phyloP scores from a whole-genome alignment of 2,797 vertebrate species.

The Remorina albescens region DNA sequence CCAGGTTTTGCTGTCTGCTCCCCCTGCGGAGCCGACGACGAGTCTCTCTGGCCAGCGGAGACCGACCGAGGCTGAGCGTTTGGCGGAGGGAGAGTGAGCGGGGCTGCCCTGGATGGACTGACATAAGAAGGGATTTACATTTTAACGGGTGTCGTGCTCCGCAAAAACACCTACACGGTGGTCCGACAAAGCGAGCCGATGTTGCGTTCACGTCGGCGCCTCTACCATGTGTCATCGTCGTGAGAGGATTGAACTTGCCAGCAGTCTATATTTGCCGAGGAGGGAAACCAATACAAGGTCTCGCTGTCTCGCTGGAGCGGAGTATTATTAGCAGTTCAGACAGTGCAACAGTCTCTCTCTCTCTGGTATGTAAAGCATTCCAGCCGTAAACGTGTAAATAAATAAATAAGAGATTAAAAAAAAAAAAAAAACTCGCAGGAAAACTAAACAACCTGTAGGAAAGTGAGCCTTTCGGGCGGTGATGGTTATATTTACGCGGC shows the following conservation, averaged over 20 bases:
- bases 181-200: constrained; percentile 22
- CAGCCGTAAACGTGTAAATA: constrained; percentile 72
- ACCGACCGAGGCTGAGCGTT: constrained; percentile 77
- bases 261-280: constrained; percentile 78
- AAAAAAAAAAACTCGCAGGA: constrained; percentile 25
- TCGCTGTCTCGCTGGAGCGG: constrained; percentile 80
- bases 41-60: constrained; percentile 67
- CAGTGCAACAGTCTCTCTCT: constrained; percentile 83
- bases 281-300: constrained; percentile 82
- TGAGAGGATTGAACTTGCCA: constrained; percentile 68
- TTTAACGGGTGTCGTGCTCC: constrained; percentile 70
- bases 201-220: constrained; percentile 32
- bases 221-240: constrained; percentile 71
- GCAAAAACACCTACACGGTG: constrained; percentile 45
- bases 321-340: constrained; percentile 87
- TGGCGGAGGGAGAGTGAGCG: constrained; percentile 78
- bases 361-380: constrained; percentile 88
- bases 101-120: constrained; percentile 78
- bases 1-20: constrained; percentile 76
- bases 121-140: constrained; percentile 78
- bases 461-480: constrained; percentile 32
- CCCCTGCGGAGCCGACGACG: constrained; percentile 70
- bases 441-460: constrained; percentile 3
- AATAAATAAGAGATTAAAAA: no score
- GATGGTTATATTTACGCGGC: not conserved